These are phyloP conservation scores for Sphinx pinastri DNA, from an alignment of 2,888 invertebrate species.

Conservation along the genomic window DNA sequence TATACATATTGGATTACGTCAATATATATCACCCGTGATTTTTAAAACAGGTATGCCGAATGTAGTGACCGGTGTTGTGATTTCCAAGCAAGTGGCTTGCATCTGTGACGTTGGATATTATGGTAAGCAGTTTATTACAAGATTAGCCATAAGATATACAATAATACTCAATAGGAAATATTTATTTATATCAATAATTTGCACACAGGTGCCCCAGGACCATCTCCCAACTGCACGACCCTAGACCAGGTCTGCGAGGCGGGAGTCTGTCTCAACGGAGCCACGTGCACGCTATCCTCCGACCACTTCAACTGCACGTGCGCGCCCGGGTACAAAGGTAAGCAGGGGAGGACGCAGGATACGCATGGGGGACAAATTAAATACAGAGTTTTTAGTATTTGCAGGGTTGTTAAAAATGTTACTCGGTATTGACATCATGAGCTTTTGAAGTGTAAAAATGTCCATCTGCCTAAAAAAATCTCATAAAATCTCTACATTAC, in stretches of 20 bases:
- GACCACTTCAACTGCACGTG: constrained; percentile 88
- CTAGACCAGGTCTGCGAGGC: constrained; percentile 84
- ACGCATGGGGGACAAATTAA: neutral
- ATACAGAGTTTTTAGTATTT: too few relatives aligned
- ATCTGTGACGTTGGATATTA: constrained; percentile 87
- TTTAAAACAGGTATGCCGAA: constrained; percentile 52
- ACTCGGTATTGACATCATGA: too few relatives aligned
- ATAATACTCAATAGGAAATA: too few relatives aligned
- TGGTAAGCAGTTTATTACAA: constrained; percentile 60
- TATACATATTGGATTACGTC: too few relatives aligned
- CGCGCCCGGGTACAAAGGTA: constrained; percentile 88
- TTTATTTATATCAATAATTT: neutral
- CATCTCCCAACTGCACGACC: constrained; percentile 66
- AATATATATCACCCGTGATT: too few relatives aligned
- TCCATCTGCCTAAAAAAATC: too few relatives aligned
- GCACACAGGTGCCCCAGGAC: constrained; percentile 63
- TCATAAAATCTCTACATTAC: too few relatives aligned
- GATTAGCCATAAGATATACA: too few relatives aligned
- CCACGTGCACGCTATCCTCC: constrained; percentile 84
- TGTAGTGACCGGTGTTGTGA: constrained; percentile 56
- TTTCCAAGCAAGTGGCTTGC: constrained; percentile 78
- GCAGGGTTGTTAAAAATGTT: too few relatives aligned
- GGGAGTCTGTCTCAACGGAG: constrained; percentile 90
- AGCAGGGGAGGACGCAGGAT: constrained; percentile 29
- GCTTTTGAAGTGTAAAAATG: neutral